Evolutionary conservation across 2,797 vertebrate genomes (phyloP), one percentile per base, ranked within the genome.

Genomic region (Alectoris magna): DNA sequence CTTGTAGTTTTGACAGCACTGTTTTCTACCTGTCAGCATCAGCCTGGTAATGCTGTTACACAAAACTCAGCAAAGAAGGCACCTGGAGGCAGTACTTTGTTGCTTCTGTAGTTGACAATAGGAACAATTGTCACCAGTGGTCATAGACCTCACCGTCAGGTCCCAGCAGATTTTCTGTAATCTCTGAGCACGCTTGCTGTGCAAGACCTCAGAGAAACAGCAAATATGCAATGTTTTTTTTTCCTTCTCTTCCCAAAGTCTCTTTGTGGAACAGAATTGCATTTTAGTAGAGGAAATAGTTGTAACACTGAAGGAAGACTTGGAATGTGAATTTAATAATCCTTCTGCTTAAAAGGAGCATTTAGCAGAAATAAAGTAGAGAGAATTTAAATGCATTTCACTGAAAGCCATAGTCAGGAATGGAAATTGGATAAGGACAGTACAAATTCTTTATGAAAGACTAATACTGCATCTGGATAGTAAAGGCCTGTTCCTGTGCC

Each of bases 381-480:
- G 66, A 80, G 66, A 80, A 24, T 90, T 94, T 82, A 64, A 95
- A 85, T 18, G 62, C 49, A 66, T 81, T 91, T 89, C 59, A 31
- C 59, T 69, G 70, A 66, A 51, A 77, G 36, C 49, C 55, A 8
- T 68, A 71, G 70, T 93, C 88, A 91, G 89, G 93, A 93, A 90
- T 90, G 94, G 83, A 96, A 96, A 93, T 76, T 95, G 91, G 88
- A 95, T 91, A 83, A 95, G 91, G 60, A 73, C 64, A 41, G 78
- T 82, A 87, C 64, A 95, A 93, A 94, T 95, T 94, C 93, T 95
- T 95, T 82, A 88, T 64, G 79, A 84, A 94, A 90, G 81, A 93
- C 94, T 94, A 93, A 91, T 90, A 69, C 91, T 77, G 72, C 75
- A 27, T 96, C 84, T 96, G 96, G 92, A 94, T 67, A 92, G 87